Percentiles rank a stretch among this genome's conserved stretches.
phyloP scores from a whole-genome alignment of 2,888 invertebrate genomes.

The Himalopsyche japonica region DNA sequence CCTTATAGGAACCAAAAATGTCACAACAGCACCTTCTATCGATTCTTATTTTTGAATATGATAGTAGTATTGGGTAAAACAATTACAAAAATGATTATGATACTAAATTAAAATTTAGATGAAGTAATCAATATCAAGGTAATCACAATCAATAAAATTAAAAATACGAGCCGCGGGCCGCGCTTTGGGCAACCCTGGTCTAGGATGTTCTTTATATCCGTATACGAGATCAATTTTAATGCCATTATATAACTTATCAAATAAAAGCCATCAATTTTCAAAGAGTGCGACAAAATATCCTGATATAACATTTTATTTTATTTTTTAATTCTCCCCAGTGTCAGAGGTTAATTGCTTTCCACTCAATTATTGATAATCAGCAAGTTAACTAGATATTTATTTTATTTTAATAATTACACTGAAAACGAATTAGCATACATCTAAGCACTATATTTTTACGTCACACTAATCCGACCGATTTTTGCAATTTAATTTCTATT shows the following conservation, averaged over 20 bases:
- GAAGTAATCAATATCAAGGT: no score
- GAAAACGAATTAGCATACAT: neutral
- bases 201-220: neutral
- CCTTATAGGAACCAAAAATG: no score
- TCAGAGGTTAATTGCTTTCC: neutral
- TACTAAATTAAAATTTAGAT: no score
- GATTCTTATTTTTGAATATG: no score
- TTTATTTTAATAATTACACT: neutral
- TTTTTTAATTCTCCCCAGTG: neutral
- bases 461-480: neutral
- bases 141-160: no score
- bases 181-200: no score
- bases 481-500: no score
- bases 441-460: neutral
- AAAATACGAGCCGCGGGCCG: no score
- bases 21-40: no score
- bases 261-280: neutral
- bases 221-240: neutral
- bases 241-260: no score
- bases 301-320: neutral
- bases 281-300: neutral
- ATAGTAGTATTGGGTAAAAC: no score
- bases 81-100: no score
- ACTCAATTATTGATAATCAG: neutral
- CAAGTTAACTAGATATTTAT: neutral